Conservation (phyloP, 2,797 vertebrate genomes). For the Phoxinus dragarum region DNA sequence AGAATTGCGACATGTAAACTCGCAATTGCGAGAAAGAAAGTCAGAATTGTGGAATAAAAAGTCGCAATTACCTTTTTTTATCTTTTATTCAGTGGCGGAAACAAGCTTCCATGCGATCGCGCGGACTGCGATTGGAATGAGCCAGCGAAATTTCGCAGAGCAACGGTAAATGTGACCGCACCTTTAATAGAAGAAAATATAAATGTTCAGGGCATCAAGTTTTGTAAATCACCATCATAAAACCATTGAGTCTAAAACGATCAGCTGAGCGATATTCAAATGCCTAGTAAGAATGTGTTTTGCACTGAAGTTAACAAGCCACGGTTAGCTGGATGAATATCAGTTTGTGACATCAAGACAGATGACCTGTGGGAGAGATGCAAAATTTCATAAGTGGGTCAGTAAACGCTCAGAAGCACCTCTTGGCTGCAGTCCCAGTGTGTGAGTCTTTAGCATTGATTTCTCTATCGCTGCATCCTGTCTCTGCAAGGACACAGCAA, state of each 20-base stretch:
- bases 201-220: background rate
- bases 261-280: background rate
- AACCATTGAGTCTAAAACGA: slow-evolving; percentile 1
- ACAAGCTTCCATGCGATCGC: too few species aligned
- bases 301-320: slow-evolving; percentile 20
- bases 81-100: too few species aligned
- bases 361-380: slow-evolving; percentile 1
- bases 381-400: slow-evolving; percentile 26
- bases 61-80: too few species aligned
- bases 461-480: slow-evolving; percentile 28
- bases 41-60: too few species aligned
- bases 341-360: background rate
- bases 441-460: slow-evolving; percentile 41
- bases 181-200: background rate
- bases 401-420: background rate
- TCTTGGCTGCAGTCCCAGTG: slow-evolving; percentile 29
- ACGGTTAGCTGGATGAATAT: slow-evolving; percentile 3
- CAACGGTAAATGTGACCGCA: too few species aligned
- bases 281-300: background rate
- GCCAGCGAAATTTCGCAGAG: too few species aligned
- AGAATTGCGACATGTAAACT: too few species aligned
- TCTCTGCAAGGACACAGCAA: slow-evolving; percentile 28
- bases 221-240: background rate
- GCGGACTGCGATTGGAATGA: too few species aligned
- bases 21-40: too few species aligned